Evolutionary conservation across 1,140 invertebrate species (phyloP).

Genomic region (Rhopalosiphum maidis): DNA sequence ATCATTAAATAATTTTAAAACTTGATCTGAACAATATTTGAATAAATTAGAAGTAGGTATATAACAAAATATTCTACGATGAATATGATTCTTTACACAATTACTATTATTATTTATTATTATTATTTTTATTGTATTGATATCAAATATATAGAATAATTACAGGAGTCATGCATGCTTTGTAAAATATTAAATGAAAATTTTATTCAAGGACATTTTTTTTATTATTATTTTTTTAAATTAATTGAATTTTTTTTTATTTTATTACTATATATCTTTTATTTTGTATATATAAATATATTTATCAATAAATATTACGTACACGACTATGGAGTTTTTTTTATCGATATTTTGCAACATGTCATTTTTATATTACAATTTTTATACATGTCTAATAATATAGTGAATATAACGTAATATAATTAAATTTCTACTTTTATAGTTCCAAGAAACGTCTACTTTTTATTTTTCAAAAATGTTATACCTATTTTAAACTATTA

Average conservation of each 20-base stretch:
- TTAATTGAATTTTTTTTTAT: background rate
- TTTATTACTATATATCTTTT: background rate
- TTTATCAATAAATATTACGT: slow-evolving; percentile 7
- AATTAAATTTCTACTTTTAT: slow-evolving; percentile 35
- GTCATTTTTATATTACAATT: slow-evolving; percentile 29
- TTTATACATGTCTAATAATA: background rate
- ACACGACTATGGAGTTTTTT: background rate
- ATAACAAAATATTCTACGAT: background rate
- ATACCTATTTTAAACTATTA: background rate
- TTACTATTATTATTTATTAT: slow-evolving; percentile 17
- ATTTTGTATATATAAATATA: background rate
- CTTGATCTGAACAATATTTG: background rate
- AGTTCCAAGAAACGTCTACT: background rate
- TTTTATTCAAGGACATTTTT: slow-evolving; percentile 24
- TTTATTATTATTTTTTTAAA: slow-evolving; percentile 18
- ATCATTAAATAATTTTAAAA: background rate
- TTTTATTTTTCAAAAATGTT: background rate
- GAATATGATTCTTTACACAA: background rate
- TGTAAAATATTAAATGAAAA: slow-evolving; percentile 35
- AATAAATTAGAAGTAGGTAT: background rate
- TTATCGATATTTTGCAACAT: slow-evolving; percentile 24
- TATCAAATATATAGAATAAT: slow-evolving; percentile 9
- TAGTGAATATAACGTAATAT: slow-evolving; percentile 34
- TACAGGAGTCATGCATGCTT: background rate
- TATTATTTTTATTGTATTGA: slow-evolving; percentile 35